Evolutionary conservation across 1,140 invertebrate genomes (phyloP).

Genomic region (Drosophila orosa): DNA sequence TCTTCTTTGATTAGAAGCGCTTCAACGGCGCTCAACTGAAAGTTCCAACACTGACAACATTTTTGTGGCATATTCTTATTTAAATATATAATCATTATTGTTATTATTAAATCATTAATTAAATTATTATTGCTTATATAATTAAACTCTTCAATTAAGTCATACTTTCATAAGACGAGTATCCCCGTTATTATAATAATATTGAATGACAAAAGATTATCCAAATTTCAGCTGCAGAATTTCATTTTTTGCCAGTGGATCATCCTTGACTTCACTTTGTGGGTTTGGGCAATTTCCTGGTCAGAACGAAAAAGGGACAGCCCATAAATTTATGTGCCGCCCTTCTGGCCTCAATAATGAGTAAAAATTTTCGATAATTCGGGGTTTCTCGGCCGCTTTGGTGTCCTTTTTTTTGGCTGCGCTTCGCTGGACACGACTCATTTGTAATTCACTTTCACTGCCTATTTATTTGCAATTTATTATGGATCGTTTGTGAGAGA

Average conservation of each 20-base stretch:
- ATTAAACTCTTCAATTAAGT: neutral
- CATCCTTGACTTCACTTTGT: neutral
- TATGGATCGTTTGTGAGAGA: constrained; percentile 35
- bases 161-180: neutral
- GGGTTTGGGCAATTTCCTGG: constrained; percentile 58
- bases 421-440: constrained; percentile 56
- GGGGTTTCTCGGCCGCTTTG: constrained; percentile 51
- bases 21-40: constrained; percentile 44
- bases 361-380: constrained; percentile 78
- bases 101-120: neutral
- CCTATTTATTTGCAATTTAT: constrained; percentile 71
- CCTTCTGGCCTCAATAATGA: constrained; percentile 73
- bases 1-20: constrained; percentile 68
- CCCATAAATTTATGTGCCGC: constrained; percentile 70
- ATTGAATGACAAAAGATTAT: neutral
- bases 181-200: neutral
- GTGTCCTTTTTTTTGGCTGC: constrained; percentile 49
- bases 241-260: constrained; percentile 16
- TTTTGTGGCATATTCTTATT: too few species aligned
- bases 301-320: constrained; percentile 55
- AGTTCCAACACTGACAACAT: constrained; percentile 11
- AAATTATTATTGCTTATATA: neutral
- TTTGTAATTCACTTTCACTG: constrained; percentile 79
- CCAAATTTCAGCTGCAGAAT: neutral
- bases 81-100: neutral